Evolutionary conservation across 2,113 vertebrate genomes (phyloP), one percentile per base, ranked within the genome.

Genomic region (Spea multiplicata): DNA sequence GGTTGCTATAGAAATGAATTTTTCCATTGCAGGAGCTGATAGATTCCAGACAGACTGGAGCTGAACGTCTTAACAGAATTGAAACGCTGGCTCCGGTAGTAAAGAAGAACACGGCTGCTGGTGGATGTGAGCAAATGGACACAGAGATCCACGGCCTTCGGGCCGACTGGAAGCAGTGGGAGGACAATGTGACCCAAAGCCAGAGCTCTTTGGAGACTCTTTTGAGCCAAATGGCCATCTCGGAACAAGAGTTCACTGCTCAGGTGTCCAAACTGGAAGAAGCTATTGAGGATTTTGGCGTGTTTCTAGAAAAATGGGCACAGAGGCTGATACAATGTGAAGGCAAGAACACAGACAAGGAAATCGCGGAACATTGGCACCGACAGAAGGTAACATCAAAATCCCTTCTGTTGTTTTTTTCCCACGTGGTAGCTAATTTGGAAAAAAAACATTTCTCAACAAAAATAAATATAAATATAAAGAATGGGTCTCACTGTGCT

Each of bases 91-190:
- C 93, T 0, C 90, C 90, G 0, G 87, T 83, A 6, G 94, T 96
- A 4, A 86, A 90, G 52, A 92, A 92, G 83, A 88, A 92, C 88
- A 97, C 94, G 8, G 90, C 93, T 0, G 71, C 91, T 88, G 47
- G 90, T 83, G 84, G 96, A 73, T 91, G 93, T 67, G 95, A 95
- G 88, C 91, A 91, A 47, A 89, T 97, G 84, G 94, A 93, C 55
- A 77, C 92, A 0, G 96, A 98, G 92, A 90, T 95, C 90, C 94
- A 92, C 90, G 94, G 94, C 80, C 93, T 98, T 86, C 94, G 82
- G 3, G 86, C 93, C 0, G 96, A 96, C 82, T 95, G 97, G 94
- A 89, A 91, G 89, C 95, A 95, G 88, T 99, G 97, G 97, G 96
- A 97, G 78, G 95, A 94, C 75, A 90, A 90, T 1, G 91, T 91